Base-by-base conservation (phyloP, 2,797 vertebrate genomes). In the Esox lucius region DNA sequence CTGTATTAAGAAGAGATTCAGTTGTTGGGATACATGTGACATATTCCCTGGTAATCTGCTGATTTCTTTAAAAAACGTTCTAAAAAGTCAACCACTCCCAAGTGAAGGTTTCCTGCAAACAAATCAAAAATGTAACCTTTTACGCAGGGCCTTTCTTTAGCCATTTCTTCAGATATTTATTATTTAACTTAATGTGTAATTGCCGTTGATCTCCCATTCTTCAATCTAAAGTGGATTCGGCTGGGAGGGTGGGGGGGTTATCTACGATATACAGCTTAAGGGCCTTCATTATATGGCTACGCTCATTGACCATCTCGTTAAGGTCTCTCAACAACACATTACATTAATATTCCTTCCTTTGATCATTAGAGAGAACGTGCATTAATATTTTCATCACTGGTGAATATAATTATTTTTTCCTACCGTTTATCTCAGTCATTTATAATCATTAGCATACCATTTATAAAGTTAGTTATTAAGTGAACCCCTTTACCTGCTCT, bases 401-500 rank as follows among this genome's bases (percentile, higher is more conserved):
- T 71, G 11, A 9, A 7, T 11, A 66, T 35, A 26, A 73, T 46
- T 61, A 35, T 75, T 74, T 51, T 74, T 42, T 69, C 53, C 69
- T 22, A 28, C 9, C 12, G 7, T 59, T 64, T 2, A 26, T 28
- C 3, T 70, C 28, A 9, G 0, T 71, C 48, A 73, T 81, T 3
- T 81, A 16, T 19, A 12, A 16, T 16, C 11, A 68, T 7, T 31
- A 28, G 62, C 28, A 68, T 22, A 26, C 19, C 62, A 31, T 70
- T 6, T 9, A 77, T 48, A 4, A 42, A 67, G 31, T 42, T 22
- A 42, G 13, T 24, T 33, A 49, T 46, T 49, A 3, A 17, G 42
- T 48, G 68, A 48, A 69, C 15, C 39, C 42, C 26, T 81, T 76
- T 79, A 98, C 97, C 96, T 98, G 97, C 84, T 98, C 97, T 86